Base-by-base conservation (phyloP, 2,888 invertebrate genomes). In the Dryomyza anilis region DNA sequence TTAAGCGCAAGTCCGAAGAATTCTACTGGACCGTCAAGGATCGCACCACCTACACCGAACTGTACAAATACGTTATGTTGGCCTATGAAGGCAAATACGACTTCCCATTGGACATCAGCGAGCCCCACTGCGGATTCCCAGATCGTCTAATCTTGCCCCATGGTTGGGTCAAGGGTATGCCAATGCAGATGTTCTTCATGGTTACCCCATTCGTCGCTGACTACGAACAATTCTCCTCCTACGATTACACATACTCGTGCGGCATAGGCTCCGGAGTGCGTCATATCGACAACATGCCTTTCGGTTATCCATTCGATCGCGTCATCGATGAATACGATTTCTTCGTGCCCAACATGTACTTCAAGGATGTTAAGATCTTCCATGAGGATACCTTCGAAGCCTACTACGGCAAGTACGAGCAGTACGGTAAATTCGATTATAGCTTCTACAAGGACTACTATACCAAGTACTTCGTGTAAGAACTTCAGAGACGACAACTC, bases 241-340 rank as follows among this genome's bases (percentile, higher is more conserved):
- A 84, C 67, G 85, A 86, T 68, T 72, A 84, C 46, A 69, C 79
- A n/a, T 85, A 85, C 77, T 83, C 85, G 58, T 85, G 86, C 65
- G 86, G 84, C 70, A 82, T 86, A 67, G 87, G 86, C 71, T 85
- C 85, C 75, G 87, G 86, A 79, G 79, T 86, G 83, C 76, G 83
- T 58, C 74, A 79, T 62, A 83, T 89, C 53, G 91, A 92, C 78
- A 86, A 85, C 70, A 86, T 86, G 78, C 86, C 91, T 52, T 85
- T 89, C 74, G 91, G 90, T 61, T 93, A 88, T 86, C 92, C 92
- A 69, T 86, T 92, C 76, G 91, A 92, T 78, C 88, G 89, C 71
- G 84, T 84, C n/a, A 86, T 89, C 73, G 81, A 83, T 84, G 84
- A 87, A 56, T 79, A 82, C 53, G 84, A 84, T 64, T 90, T 85